Base-by-base conservation (phyloP, 2,797 vertebrate species). In the Gobionotothen gibberifrons region DNA sequence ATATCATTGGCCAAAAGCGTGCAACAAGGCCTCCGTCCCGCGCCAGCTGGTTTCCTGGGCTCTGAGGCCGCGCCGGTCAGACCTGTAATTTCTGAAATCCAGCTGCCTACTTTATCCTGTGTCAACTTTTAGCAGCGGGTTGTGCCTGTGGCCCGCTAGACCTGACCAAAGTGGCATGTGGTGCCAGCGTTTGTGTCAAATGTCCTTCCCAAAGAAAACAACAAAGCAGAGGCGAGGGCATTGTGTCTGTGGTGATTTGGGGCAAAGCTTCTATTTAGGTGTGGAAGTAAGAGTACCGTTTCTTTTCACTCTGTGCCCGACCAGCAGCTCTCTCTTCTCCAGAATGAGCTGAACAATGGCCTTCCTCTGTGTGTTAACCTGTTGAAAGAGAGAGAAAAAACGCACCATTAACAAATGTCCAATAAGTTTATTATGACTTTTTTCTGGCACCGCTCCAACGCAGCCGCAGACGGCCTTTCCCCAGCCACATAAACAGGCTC, bases 301-400 rank as follows among this genome's bases (percentile, higher is more conserved):
- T 93, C 94, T 90, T 84, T 94, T 95, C 65, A 95, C 92, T 83
- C 94, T 86, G 52, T 92, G 93, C 26, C 93, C 92, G 69, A 93
- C 92, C 82, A 95, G 90, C 83, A 95, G 90, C 84, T 94, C 93
- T 77, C 93, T 91, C 89, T 95, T 95, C 89, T 95, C 94, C 92
- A 96, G 82, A 67, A 96, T 93, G 74, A 95, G 94, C 87, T 95
- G 94, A 69, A 96, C 92, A 55, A 95, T 94, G 77, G 94, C 94
- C 82, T 95, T 94, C 78, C 94, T 93, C 89, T 96, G 95, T 58
- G 92, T 93, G 64, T 95, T 95, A 82, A 95, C 94, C 95, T 96
- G 88, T 74, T 66, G 53, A 75, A 42, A 82, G 60, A 65, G 16
- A 74, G 48, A 66, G 46, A 48, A 40, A 60, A 71, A 65, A 57